phyloP scores from a whole-genome alignment of 2,797 vertebrate genomes.

The Morus bassanus region DNA sequence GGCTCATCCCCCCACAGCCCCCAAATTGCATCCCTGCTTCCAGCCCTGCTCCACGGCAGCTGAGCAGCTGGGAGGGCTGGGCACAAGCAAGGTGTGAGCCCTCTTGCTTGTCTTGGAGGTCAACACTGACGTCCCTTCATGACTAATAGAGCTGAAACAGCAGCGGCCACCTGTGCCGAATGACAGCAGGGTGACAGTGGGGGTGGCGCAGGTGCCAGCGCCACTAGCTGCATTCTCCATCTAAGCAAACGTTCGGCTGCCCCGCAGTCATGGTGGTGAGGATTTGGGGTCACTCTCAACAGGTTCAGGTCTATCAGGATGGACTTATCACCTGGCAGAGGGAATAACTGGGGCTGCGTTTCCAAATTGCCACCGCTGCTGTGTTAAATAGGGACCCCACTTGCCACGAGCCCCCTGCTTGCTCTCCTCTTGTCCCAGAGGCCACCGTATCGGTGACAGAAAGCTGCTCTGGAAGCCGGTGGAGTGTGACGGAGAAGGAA shows the following conservation, averaged over 20 bases:
- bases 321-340: neutral
- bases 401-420: neutral
- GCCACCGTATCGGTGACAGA: neutral
- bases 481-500: neutral
- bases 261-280: neutral
- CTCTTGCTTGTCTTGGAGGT: neutral
- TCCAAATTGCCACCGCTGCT: neutral
- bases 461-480: neutral
- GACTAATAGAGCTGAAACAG: neutral
- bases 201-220: accelerated
- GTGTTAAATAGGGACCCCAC: accelerated
- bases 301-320: neutral
- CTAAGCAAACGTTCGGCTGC: neutral
- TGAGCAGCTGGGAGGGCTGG: accelerated
- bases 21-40: neutral
- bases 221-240: neutral
- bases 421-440: neutral
- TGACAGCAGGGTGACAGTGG: neutral
- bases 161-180: accelerated
- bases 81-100: neutral
- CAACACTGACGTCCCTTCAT: neutral
- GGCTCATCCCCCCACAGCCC: neutral
- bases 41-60: neutral
- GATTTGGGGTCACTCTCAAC: neutral
- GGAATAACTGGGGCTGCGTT: accelerated